Evolutionary conservation across 2,797 vertebrate genomes (phyloP).

Genomic region (Phalloptychus januarius): DNA sequence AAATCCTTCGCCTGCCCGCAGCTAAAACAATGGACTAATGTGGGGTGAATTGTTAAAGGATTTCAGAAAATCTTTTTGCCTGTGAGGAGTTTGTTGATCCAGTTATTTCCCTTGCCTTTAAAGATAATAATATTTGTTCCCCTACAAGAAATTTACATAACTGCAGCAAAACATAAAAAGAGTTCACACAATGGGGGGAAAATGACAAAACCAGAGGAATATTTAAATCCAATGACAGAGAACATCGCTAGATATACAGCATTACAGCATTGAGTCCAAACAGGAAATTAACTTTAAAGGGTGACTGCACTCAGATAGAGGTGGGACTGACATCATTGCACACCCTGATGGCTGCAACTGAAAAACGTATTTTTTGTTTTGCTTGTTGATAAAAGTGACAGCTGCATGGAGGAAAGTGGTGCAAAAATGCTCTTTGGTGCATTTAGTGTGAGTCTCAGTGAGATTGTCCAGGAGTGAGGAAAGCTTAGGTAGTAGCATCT

Average conservation of each 20-base stretch:
- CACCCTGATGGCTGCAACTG: not conserved
- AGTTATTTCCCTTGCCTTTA: conserved; percentile 10
- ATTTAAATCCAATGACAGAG: not conserved
- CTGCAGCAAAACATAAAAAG: not conserved
- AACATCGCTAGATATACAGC: not conserved
- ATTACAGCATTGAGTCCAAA: not conserved
- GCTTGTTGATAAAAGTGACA: not conserved
- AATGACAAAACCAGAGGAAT: not conserved
- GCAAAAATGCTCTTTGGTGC: not conserved
- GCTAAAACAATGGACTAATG: conserved; percentile 32
- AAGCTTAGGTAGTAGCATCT: not conserved
- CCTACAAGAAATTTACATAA: not conserved
- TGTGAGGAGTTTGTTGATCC: conserved; percentile 30
- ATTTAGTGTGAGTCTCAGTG: not conserved
- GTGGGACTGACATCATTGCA: not conserved
- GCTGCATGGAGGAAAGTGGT: not conserved
- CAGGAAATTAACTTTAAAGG: conserved; percentile 5
- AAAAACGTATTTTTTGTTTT: not conserved
- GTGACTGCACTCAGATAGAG: not conserved
- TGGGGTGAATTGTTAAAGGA: not conserved
- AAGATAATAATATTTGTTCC: not conserved
- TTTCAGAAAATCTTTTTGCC: conserved; percentile 41
- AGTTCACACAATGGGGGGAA: not conserved
- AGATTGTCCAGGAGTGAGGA: not conserved
- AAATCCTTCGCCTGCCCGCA: conserved; percentile 19